phyloP scores from a whole-genome alignment of 2,888 invertebrate species.

The Amblyjoppa proteus region DNA sequence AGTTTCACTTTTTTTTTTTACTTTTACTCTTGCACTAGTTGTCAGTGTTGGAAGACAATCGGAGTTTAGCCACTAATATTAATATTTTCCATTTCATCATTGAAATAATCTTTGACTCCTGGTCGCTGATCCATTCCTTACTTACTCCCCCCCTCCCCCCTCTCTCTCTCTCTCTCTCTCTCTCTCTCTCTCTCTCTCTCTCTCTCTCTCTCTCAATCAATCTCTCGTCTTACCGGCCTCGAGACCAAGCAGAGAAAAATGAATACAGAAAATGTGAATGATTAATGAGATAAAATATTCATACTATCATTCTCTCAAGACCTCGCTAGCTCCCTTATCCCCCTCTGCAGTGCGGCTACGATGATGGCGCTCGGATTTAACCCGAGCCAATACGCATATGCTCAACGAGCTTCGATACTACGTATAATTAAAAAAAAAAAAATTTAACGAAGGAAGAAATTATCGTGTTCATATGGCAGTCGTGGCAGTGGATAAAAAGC shows the following conservation, averaged over 20 bases:
- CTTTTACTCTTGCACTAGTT: constrained; percentile 61
- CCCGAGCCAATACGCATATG: constrained; percentile 20
- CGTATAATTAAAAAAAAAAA: constrained; percentile 38
- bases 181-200: too few species aligned
- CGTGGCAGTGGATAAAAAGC: constrained; percentile 46
- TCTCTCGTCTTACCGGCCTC: constrained; percentile 76
- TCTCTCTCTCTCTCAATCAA: too few species aligned
- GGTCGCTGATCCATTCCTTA: not conserved
- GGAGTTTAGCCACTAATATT: constrained; percentile 68
- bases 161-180: too few species aligned
- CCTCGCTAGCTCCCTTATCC: constrained; percentile 6
- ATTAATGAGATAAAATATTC: constrained; percentile 20
- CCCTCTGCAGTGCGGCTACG: not conserved
- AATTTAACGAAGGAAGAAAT: constrained; percentile 30
- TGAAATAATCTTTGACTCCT: constrained; percentile 50
- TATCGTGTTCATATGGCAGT: constrained; percentile 30
- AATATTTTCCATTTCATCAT: constrained; percentile 37
- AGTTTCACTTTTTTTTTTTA: constrained; percentile 23
- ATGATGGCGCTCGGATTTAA: too few species aligned
- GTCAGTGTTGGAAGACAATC: constrained; percentile 78
- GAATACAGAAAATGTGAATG: constrained; percentile 7
- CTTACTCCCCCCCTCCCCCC: too few species aligned
- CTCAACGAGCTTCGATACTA: constrained; percentile 57
- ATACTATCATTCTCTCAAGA: constrained; percentile 5
- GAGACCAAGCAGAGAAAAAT: constrained; percentile 39